Percentiles rank a stretch among this genome's conserved stretches.
phyloP scores from a whole-genome alignment of 2,888 invertebrate species.

The Atherix ibis region DNA sequence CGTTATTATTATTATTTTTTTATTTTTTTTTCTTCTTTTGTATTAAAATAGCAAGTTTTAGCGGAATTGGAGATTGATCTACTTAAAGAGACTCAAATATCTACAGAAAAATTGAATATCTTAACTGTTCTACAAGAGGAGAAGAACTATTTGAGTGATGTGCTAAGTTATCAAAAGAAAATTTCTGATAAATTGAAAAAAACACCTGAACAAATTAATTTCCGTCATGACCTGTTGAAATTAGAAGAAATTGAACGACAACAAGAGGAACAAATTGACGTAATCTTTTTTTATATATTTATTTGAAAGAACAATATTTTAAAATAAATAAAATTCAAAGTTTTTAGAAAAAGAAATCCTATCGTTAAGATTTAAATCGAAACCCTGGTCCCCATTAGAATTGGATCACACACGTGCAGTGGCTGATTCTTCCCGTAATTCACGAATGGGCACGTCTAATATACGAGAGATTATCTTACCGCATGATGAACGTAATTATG shows the following conservation, averaged over 20 bases:
- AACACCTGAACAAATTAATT: conserved; percentile 3
- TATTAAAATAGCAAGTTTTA: conserved; percentile 23
- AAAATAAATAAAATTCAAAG: conserved; percentile 12
- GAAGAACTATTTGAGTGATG: conserved; percentile 32
- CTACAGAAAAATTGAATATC: conserved; percentile 40
- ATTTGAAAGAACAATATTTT: not conserved
- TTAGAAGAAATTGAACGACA: conserved; percentile 25
- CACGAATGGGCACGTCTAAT: conserved; percentile 7
- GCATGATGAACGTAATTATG: conserved; percentile 14
- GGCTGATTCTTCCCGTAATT: too few species aligned
- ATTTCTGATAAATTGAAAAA: conserved; percentile 11
- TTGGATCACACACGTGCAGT: too few species aligned
- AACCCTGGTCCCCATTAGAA: too few species aligned
- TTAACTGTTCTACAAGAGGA: conserved; percentile 39
- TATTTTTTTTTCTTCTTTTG: too few species aligned
- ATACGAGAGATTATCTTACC: conserved; percentile 15
- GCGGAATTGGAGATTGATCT: conserved; percentile 28
- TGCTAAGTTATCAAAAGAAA: conserved; percentile 28
- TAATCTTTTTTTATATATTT: conserved; percentile 13
- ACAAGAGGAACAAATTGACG: conserved; percentile 38
- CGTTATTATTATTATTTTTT: not conserved
- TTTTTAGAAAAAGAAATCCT: conserved; percentile 27
- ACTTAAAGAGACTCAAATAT: conserved; percentile 33
- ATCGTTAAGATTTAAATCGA: conserved; percentile 24
- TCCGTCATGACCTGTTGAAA: conserved; percentile 21